A percentile compares a stretch with the other conserved stretches of the same genome.
Conservation (phyloP, 2,888 invertebrate genomes). For the Drosophila putrida region DNA sequence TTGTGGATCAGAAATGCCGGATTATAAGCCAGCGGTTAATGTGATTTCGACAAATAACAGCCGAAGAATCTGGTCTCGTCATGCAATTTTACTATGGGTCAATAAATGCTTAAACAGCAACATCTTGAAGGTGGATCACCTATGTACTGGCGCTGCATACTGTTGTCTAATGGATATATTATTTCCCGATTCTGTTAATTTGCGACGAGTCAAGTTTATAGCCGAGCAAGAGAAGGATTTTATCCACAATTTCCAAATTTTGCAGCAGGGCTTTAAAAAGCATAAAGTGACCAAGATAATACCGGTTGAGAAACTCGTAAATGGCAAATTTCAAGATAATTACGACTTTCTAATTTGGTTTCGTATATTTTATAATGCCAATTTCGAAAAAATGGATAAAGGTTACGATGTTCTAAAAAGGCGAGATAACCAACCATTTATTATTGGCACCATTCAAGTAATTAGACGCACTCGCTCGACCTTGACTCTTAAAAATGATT, state of each 20-base stretch:
- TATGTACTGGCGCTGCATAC: constrained; percentile 44
- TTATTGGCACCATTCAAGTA: neutral
- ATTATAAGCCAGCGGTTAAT: constrained; percentile 2
- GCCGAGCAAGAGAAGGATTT: constrained; percentile 11
- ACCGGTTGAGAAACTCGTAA: constrained; percentile 31
- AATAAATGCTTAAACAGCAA: constrained; percentile 7
- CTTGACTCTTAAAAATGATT: neutral
- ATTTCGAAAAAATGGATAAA: constrained; percentile 12
- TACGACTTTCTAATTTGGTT: constrained; percentile 50
- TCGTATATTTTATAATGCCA: constrained; percentile 39
- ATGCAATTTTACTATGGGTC: constrained; percentile 25
- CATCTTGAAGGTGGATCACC: constrained; percentile 26
- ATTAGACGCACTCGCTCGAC: neutral
- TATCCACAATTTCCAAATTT: constrained; percentile 19
- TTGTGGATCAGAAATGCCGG: neutral
- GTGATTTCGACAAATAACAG: constrained; percentile 18
- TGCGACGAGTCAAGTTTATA: constrained; percentile 26
- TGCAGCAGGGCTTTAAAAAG: constrained; percentile 25
- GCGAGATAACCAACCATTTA: constrained; percentile 10
- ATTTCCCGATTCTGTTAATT: constrained; percentile 26
- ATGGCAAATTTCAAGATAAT: constrained; percentile 40
- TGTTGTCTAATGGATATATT: constrained; percentile 40
- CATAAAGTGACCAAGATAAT: constrained; percentile 9
- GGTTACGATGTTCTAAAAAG: constrained; percentile 8
- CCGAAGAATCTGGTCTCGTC: constrained; percentile 31